Evolutionary conservation across 37 sponge, comb jelly and placozoan genomes (phyloP).

Genomic region (Chondrosia reniformis): DNA sequence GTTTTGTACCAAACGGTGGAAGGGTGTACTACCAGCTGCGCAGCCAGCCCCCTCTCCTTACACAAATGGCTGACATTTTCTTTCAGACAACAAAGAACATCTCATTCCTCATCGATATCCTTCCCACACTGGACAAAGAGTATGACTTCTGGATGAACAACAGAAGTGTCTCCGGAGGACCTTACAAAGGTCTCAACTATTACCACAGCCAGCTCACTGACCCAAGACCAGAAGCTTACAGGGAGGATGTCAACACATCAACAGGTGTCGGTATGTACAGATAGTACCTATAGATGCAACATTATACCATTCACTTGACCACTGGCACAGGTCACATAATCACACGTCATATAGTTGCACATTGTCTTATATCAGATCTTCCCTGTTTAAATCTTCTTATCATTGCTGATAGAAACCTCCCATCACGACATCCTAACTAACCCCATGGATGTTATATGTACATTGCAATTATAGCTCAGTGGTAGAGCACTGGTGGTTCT

Average conservation of each 20-base stretch:
- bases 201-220: background rate
- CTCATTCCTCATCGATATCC: constrained; percentile 30
- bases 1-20: constrained; percentile 89
- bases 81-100: constrained; percentile 41
- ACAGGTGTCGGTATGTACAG: background rate
- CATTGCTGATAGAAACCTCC: too few species aligned
- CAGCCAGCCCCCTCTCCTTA: constrained; percentile 78
- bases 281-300: too few species aligned
- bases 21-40: constrained; percentile 69
- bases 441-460: too few species aligned
- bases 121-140: constrained; percentile 59
- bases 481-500: too few species aligned
- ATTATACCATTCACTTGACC: too few species aligned
- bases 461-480: too few species aligned
- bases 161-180: constrained; percentile 22
- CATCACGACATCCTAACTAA: too few species aligned
- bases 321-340: too few species aligned
- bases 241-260: constrained; percentile 55
- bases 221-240: constrained; percentile 70
- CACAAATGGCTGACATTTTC: constrained; percentile 65
- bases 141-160: constrained; percentile 72
- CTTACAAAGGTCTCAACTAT: background rate
- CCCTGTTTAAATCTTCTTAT: too few species aligned
- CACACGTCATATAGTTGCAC: too few species aligned
- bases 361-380: too few species aligned